phyloP scores from a whole-genome alignment of 1,140 invertebrate genomes.

The Lepidurus arcticus region DNA sequence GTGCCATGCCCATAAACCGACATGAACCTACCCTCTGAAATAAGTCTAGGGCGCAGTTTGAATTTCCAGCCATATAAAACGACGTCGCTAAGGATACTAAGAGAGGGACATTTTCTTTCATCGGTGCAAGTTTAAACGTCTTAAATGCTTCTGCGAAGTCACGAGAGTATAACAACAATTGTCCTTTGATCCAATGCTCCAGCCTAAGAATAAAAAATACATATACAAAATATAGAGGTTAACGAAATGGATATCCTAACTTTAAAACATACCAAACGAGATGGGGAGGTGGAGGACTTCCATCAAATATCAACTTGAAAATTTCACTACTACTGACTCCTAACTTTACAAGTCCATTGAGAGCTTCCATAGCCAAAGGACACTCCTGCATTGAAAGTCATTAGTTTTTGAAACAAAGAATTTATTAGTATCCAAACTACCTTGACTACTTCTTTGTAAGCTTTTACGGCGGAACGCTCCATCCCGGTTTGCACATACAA shows the following conservation, averaged over 20 bases:
- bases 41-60: slow-evolving; percentile 40
- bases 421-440: slow-evolving; percentile 38
- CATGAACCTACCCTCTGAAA: slow-evolving; percentile 37
- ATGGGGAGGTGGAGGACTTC: slow-evolving; percentile 44
- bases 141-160: slow-evolving; percentile 59
- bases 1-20: neutral
- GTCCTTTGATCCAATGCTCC: slow-evolving; percentile 62
- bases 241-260: slow-evolving; percentile 23
- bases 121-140: slow-evolving; percentile 55
- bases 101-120: slow-evolving; percentile 58
- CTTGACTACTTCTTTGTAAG: slow-evolving; percentile 68
- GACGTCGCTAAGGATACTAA: slow-evolving; percentile 59
- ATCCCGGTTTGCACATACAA: slow-evolving; percentile 64
- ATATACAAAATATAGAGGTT: slow-evolving; percentile 29
- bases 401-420: neutral
- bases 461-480: slow-evolving; percentile 62
- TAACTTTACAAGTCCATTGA: slow-evolving; percentile 58
- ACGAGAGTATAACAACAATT: slow-evolving; percentile 55
- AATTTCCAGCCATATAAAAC: slow-evolving; percentile 56
- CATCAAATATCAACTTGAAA: slow-evolving; percentile 52
- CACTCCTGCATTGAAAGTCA: slow-evolving; percentile 53
- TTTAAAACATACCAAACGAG: slow-evolving; percentile 50
- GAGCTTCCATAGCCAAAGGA: slow-evolving; percentile 64
- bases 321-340: slow-evolving; percentile 51
- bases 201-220: slow-evolving; percentile 50